Percentiles rank a stretch among this genome's conserved stretches.
Evolutionary conservation across 1,140 invertebrate genomes (phyloP).

Genomic region (Hyles euphorbiae): DNA sequence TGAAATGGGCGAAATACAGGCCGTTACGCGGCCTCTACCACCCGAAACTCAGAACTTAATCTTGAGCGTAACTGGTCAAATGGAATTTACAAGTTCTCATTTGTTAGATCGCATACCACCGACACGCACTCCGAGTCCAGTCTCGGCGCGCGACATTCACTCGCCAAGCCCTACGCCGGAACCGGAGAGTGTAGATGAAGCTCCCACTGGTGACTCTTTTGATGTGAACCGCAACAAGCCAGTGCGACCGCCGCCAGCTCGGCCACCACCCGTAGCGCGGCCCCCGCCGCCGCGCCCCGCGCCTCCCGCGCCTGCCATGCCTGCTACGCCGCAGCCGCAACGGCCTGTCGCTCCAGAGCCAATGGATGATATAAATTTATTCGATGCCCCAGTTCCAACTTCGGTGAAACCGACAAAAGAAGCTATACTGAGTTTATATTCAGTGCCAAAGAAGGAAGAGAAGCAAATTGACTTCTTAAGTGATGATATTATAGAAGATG

Average conservation of each 20-base stretch:
- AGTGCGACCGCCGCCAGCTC: conserved; percentile 45
- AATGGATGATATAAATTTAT: conserved; percentile 63
- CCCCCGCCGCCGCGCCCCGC: conserved; percentile 38
- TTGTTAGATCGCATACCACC: conserved; percentile 87
- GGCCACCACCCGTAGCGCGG: conserved; percentile 42
- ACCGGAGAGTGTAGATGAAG: conserved; percentile 58
- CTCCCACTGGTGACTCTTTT: conserved; percentile 21
- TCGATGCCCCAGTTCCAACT: conserved; percentile 60
- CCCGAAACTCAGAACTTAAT: conserved; percentile 89
- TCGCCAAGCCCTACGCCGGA: conserved; percentile 91
- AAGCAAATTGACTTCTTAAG: conserved; percentile 75
- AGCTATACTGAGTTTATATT: conserved; percentile 81
- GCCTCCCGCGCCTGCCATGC: conserved; percentile 22
- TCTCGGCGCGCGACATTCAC: conserved; percentile 85
- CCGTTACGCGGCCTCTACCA: conserved; percentile 77
- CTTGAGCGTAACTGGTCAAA: conserved; percentile 88
- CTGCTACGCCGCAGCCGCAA: conserved; percentile 8
- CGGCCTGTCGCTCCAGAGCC: conserved; percentile 30
- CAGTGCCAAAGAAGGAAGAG: conserved; percentile 73
- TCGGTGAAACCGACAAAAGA: conserved; percentile 75
- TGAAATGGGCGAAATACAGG: conserved; percentile 50
- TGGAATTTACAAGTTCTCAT: conserved; percentile 91
- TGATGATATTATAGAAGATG: conserved; percentile 71
- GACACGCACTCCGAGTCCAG: conserved; percentile 88
- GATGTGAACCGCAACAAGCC: conserved; percentile 70